Evolutionary conservation across 1,140 invertebrate genomes (phyloP).

Genomic region (Drosophila punjabiensis): DNA sequence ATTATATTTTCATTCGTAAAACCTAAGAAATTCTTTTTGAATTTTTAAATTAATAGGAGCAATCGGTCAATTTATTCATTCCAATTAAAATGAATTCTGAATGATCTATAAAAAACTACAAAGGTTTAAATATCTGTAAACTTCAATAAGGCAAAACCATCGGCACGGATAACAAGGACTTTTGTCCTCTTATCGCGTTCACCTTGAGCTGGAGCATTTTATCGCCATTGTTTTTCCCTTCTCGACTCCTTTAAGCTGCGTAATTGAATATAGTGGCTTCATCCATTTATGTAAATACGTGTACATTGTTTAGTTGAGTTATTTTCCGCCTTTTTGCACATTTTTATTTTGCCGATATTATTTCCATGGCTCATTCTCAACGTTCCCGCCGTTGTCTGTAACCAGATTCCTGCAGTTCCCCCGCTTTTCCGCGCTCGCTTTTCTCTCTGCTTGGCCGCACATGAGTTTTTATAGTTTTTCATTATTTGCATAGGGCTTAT

Average conservation of each 20-base stretch:
- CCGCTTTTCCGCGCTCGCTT: not conserved
- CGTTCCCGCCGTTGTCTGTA: conserved; percentile 28
- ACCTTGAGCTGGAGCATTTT: conserved; percentile 45
- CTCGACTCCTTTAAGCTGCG: conserved; percentile 24
- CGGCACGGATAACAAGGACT: not conserved
- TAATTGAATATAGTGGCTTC: conserved; percentile 76
- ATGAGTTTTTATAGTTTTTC: conserved; percentile 83
- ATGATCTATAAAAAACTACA: too few relatives aligned
- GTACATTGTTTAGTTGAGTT: conserved; percentile 84
- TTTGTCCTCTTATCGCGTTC: conserved; percentile 14
- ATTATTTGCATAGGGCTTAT: conserved; percentile 82
- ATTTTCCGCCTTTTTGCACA: conserved; percentile 80
- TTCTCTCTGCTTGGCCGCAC: conserved; percentile 55
- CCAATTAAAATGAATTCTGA: too few relatives aligned
- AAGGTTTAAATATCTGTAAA: too few relatives aligned
- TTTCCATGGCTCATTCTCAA: conserved; percentile 50
- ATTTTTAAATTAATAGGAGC: too few relatives aligned
- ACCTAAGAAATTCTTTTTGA: too few relatives aligned
- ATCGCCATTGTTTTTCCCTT: conserved; percentile 19
- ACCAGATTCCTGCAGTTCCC: conserved; percentile 30
- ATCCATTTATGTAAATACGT: conserved; percentile 84
- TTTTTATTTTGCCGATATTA: conserved; percentile 81
- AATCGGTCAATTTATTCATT: too few relatives aligned
- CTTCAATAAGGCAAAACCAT: not conserved
- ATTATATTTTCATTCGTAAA: too few relatives aligned